Evolutionary conservation across 1,140 invertebrate genomes (phyloP).

Genomic region (Coenobita brevimanus): DNA sequence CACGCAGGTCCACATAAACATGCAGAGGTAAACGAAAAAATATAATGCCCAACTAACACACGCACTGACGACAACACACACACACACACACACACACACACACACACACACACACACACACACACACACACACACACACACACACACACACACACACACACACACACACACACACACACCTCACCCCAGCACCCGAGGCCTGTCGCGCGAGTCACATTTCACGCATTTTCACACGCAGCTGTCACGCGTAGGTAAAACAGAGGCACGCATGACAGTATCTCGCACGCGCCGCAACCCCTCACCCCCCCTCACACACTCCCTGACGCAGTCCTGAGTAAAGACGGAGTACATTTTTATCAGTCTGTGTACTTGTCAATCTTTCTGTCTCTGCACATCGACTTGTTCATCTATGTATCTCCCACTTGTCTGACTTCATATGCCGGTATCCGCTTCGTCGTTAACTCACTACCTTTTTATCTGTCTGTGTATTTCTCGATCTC

Average conservation of each 20-base stretch:
- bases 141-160: background rate
- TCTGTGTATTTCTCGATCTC: too few species aligned
- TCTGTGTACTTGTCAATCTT: too few species aligned
- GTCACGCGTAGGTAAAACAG: background rate
- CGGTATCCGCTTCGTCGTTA: too few species aligned
- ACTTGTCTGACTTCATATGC: too few species aligned
- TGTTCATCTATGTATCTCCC: too few species aligned
- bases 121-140: background rate
- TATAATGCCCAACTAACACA: background rate
- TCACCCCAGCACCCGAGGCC: background rate
- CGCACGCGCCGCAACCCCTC: background rate
- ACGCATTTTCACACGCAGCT: background rate
- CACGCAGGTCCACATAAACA: too few species aligned
- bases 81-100: background rate
- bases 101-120: background rate
- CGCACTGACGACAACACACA: background rate
- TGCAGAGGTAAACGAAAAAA: too few species aligned
- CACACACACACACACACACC: background rate
- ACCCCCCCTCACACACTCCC: background rate
- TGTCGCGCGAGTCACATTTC: background rate
- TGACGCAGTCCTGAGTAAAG: too few species aligned
- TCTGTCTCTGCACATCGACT: too few species aligned
- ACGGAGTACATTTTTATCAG: too few species aligned
- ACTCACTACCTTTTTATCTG: too few species aligned
- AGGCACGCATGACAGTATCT: too few species aligned